phyloP scores from a whole-genome alignment of 2,113 vertebrate genomes.

The Amphiprion percula region DNA sequence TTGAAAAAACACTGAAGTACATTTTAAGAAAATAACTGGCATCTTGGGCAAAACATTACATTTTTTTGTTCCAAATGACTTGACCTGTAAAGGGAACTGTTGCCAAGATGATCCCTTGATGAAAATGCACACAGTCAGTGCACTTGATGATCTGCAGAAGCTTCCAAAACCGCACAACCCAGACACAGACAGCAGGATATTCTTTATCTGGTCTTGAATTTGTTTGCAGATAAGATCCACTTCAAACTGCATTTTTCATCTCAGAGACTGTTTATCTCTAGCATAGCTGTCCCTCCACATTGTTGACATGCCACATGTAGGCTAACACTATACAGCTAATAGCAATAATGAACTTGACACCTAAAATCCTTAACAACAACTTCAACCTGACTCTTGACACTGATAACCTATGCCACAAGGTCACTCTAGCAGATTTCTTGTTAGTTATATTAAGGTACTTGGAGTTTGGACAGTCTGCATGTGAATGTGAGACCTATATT shows the following conservation, averaged over 20 bases:
- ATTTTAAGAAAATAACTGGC: conserved; percentile 2
- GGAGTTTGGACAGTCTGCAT: not conserved
- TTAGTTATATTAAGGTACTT: not conserved
- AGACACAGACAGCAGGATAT: conserved; percentile 3
- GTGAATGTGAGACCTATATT: not conserved
- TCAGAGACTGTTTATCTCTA: not conserved
- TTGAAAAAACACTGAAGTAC: not conserved
- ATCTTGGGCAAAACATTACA: not conserved
- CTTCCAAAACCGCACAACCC: not conserved
- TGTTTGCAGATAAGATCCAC: conserved; percentile 8
- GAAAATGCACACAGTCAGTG: conserved; percentile 6
- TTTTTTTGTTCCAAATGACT: not conserved
- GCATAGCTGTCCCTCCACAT: too few species aligned
- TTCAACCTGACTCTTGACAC: too few species aligned
- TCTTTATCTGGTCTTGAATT: not conserved
- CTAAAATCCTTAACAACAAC: not conserved
- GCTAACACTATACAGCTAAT: not conserved
- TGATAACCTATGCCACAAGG: too few species aligned
- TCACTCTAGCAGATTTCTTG: not conserved
- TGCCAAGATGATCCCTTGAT: conserved; percentile 7
- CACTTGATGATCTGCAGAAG: conserved; percentile 2
- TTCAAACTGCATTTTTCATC: not conserved
- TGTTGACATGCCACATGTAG: not conserved
- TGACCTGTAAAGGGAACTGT: conserved; percentile 13
- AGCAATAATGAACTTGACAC: conserved; percentile 1